Base-by-base conservation (phyloP, 2,888 invertebrate genomes). In the Eilema depressum region DNA sequence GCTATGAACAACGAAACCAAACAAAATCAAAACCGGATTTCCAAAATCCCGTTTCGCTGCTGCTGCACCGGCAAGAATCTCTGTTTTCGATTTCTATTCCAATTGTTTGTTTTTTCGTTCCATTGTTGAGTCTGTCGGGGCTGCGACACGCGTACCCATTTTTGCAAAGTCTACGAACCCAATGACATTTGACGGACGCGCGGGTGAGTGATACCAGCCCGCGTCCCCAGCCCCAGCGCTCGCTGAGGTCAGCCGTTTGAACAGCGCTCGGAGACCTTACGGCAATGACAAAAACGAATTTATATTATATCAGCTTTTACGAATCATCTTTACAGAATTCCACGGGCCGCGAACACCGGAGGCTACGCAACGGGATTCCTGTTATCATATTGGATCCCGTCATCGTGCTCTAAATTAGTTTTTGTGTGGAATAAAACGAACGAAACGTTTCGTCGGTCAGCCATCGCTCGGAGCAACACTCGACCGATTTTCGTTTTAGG, bases 21-120 rank as follows among this genome's bases (percentile, higher is more conserved):
- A 94, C 90, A 89, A 91, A 90, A 81, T 85, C 77, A 85, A 91
- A 95, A 95, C 95, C 94, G 94, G 95, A 94, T 94, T 94, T 93
- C 91, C 93, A 92, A 95, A 95, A 94, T 95, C 94, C 95, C 94
- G 94, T 95, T 95, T 88, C 80, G 88, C 90, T 88, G 59, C 59
- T 53, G 53, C 53, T 53, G 93, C 92, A 91, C 90, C 90, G 88
- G 88, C 90, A 93, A 93, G 91, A 93, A 92, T 91, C 91, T 92
- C 90, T 91, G 93, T 95, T 95, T 94, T 95, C 94, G 93, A 93
- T 95, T 95, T 95, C 94, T 94, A 94, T 94, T 92, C 73, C 88
- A 90, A 93, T 92, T 94, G 94, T 94, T 95, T 93, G 93, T 94
- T 94, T 94, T 92, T 94, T 93, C 86, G 82, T 79, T 82, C 91